Conservation (phyloP, 1,140 invertebrate species). For the Cecropterus lyciades region DNA sequence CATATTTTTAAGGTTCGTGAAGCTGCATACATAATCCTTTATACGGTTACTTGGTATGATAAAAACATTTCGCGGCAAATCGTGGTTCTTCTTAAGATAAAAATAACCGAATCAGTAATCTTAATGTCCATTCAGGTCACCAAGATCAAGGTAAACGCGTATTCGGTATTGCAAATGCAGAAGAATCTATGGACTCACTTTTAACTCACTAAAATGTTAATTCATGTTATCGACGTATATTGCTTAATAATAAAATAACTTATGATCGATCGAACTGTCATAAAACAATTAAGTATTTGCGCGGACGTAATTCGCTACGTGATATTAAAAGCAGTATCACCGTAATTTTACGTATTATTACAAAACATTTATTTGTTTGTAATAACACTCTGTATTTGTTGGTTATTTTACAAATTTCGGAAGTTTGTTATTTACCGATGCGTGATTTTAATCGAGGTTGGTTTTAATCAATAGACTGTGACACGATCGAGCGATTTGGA, state of each 20-base stretch:
- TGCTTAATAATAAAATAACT: not conserved
- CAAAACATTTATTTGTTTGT: too few species aligned
- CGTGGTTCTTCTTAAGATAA: conserved; percentile 13
- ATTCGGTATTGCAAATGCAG: conserved; percentile 9
- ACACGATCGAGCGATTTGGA: not conserved
- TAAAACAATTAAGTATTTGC: too few species aligned
- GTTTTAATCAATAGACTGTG: not conserved
- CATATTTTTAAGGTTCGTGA: conserved; percentile 13
- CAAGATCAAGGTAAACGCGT: conserved; percentile 23
- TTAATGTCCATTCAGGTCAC: conserved; percentile 31
- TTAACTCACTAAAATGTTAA: conserved; percentile 18
- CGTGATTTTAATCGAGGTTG: not conserved
- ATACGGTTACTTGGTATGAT: conserved; percentile 21
- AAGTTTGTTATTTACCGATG: conserved; percentile 1
- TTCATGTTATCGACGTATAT: conserved; percentile 29
- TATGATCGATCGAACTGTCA: not conserved
- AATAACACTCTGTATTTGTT: not conserved
- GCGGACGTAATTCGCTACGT: too few species aligned
- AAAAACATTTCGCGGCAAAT: conserved; percentile 17
- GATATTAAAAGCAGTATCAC: too few species aligned
- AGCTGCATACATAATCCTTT: conserved; percentile 12
- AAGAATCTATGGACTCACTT: not conserved
- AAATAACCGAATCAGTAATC: conserved; percentile 27
- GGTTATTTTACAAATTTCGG: too few species aligned
- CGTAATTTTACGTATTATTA: too few species aligned